Evolutionary conservation across 2,113 vertebrate species (phyloP).

Genomic region (Scolopax mira): DNA sequence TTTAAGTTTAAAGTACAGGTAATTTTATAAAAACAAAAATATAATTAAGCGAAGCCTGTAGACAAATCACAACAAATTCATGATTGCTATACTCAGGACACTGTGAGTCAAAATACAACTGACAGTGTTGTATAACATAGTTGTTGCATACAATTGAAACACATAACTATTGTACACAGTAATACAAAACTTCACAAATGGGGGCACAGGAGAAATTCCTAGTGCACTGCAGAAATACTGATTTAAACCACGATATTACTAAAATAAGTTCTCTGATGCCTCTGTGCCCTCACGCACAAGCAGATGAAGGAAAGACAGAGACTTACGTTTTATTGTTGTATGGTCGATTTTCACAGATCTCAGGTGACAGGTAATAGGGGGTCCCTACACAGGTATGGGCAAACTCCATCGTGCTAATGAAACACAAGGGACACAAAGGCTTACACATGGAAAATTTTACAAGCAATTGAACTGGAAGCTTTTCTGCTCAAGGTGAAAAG

Average conservation of each 20-base stretch:
- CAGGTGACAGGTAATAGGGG: constrained; percentile 91
- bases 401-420: constrained; percentile 85
- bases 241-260: background rate
- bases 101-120: background rate
- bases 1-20: background rate
- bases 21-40: background rate
- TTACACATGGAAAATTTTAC: background rate
- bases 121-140: background rate
- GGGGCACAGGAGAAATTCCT: background rate
- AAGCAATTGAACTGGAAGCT: background rate
- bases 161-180: background rate
- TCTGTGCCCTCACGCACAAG: background rate
- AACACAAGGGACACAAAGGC: constrained; percentile 26
- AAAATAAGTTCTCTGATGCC: background rate
- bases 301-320: background rate
- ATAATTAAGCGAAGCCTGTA: background rate
- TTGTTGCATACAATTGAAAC: background rate
- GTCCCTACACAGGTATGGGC: constrained; percentile 89
- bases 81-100: background rate
- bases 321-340: constrained; percentile 96
- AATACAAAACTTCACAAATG: background rate
- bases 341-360: constrained; percentile 90
- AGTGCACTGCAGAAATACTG: background rate
- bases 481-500: background rate
- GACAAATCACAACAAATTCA: background rate